A percentile compares a stretch with the other conserved stretches of the same genome.
These are phyloP conservation scores for Murina feae DNA, from an alignment of 2,113 vertebrate genomes.

Conservation along the genomic window DNA sequence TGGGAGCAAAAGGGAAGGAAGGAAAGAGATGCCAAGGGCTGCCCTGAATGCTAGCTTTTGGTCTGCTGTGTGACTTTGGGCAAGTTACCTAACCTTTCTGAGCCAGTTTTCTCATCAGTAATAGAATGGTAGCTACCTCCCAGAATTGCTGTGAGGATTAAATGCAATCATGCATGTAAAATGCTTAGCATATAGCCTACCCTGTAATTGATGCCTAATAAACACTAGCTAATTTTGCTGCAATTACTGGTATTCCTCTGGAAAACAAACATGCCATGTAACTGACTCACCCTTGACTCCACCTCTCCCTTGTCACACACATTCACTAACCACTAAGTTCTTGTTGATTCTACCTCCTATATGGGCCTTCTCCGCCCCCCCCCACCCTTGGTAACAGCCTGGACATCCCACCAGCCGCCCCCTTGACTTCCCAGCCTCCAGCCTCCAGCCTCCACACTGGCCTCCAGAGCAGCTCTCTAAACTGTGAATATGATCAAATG, in stretches of 20 bases:
- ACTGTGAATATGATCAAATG: neutral
- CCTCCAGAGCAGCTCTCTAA: neutral
- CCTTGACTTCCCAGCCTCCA: neutral
- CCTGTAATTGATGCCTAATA: neutral
- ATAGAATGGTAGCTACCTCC: neutral
- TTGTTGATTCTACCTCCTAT: neutral
- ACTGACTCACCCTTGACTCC: neutral
- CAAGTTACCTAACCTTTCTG: neutral
- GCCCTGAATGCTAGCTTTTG: neutral
- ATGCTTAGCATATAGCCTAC: neutral
- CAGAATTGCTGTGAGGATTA: neutral
- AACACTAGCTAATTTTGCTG: neutral
- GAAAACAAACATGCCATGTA: neutral
- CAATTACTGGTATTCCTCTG: neutral
- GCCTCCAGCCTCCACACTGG: neutral
- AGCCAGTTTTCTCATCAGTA: neutral
- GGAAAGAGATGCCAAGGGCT: neutral
- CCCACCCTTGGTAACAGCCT: neutral
- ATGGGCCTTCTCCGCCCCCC: neutral
- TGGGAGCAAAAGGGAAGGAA: neutral
- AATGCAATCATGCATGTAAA: neutral
- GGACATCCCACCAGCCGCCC: neutral
- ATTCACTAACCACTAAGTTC: neutral
- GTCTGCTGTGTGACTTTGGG: neutral
- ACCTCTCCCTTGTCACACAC: neutral